Base-by-base conservation (phyloP, 1,140 invertebrate genomes). In the Sycobia sp. region DNA sequence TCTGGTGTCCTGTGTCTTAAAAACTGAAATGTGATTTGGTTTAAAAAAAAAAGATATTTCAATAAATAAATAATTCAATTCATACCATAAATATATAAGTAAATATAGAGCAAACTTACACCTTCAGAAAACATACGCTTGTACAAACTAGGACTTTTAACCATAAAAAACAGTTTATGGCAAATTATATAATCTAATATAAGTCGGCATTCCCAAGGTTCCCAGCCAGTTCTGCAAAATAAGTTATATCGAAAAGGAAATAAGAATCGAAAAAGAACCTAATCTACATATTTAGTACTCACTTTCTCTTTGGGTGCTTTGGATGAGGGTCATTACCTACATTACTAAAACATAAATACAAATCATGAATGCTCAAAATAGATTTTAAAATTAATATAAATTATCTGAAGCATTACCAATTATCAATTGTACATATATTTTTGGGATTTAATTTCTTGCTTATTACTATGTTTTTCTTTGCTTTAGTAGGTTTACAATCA, bases 161-260 rank as follows among this genome's bases (percentile, higher is more conserved):
- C 29, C n/a, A 7, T 32, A 8, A 23, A 18, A 36, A 55, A 60
- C 10, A 39, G n/a, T 23, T 59, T 36, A 55, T 65, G 38, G 22
- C 36, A 32, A 29, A 65, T 60, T 25, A 65, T 59, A 38, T 65
- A 65, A 41, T 65, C 63, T 23, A 65, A 25, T 0, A 65, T 4
- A 1, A 55, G 9, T 20, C 44, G 16, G 32, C 29, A 32, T 41
- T 65, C 63, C 63, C 63, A 65, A 22, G 41, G 56, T 18, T 59
- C 56, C 63, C 63, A 65, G 13, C 5, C 0, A 41, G 0, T 34
- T 56, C 46, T 64, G 27, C 0, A 64, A 55, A 34, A 51, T 10
- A 14, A 41, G n/a, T 22, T 36, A 39, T 34, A 29, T n/a, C 13
- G 2, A 9, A 9, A 13, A 47, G n/a, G n/a, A n/a, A n/a, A n/a